Percentiles rank a stretch among this genome's conserved stretches.
These are phyloP conservation scores for Syncerus caffer DNA, from an alignment of 2,797 vertebrate genomes.

Conservation along the genomic window DNA sequence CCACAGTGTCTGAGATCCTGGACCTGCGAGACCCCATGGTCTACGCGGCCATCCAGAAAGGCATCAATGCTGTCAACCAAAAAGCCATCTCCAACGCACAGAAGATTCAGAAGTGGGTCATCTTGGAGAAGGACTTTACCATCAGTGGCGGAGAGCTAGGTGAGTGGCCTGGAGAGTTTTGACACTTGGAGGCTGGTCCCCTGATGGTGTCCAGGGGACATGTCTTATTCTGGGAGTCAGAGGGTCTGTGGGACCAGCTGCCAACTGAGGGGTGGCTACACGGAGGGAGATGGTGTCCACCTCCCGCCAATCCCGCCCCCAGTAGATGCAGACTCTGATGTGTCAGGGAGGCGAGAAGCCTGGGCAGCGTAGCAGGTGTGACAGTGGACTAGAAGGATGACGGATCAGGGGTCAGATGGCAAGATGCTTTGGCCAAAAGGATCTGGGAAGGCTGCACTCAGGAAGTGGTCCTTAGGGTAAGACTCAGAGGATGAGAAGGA, in stretches of 20 bases:
- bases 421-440: background rate
- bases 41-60: slow-evolving; percentile 89
- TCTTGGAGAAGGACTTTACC: slow-evolving; percentile 93
- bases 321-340: background rate
- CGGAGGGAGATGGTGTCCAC: background rate
- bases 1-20: slow-evolving; percentile 86
- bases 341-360: background rate
- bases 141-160: slow-evolving; percentile 90
- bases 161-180: slow-evolving; percentile 76
- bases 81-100: slow-evolving; percentile 88
- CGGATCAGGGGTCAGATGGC: background rate
- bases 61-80: slow-evolving; percentile 87
- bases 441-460: background rate
- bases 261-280: background rate
- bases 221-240: background rate
- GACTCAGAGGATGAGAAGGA: background rate
- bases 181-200: background rate
- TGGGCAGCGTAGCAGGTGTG: background rate
- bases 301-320: rapidly evolving
- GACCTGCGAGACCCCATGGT: slow-evolving; percentile 82
- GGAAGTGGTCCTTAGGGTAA: background rate
- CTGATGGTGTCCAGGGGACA: background rate
- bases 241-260: background rate
- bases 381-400: background rate
- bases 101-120: slow-evolving; percentile 91